A percentile compares a stretch with the other conserved stretches of the same genome.
These are phyloP conservation scores for Tetraneura akinire DNA, from an alignment of 1,140 invertebrate genomes.

Conservation along the genomic window DNA sequence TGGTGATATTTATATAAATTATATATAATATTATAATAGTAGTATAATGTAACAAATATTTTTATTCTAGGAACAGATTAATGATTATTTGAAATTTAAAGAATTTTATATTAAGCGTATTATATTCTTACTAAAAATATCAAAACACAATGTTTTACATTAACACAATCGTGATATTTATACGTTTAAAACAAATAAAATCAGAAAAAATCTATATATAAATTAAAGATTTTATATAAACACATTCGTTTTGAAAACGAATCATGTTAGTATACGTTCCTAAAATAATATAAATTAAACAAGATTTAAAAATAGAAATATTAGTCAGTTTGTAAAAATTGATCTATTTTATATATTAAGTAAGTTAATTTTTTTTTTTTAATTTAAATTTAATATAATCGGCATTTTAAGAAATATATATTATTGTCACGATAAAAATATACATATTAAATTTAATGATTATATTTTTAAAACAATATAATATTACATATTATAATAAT, in stretches of 20 bases:
- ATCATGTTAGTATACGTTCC: constrained; percentile 24
- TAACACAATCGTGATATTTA: background rate
- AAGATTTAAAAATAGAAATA: background rate
- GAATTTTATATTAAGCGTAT: background rate
- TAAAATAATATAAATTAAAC: constrained; percentile 11
- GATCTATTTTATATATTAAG: background rate
- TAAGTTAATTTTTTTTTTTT: background rate
- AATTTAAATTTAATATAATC: background rate
- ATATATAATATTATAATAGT: constrained; percentile 40
- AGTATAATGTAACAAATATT: constrained; percentile 22
- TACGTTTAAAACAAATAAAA: constrained; percentile 30
- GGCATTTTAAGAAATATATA: background rate
- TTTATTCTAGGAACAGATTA: constrained; percentile 23
- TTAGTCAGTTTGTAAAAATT: constrained; percentile 2
- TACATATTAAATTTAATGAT: too few species aligned
- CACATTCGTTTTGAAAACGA: constrained; percentile 4
- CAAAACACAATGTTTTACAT: background rate
- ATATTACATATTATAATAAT: too few species aligned
- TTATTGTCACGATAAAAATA: too few species aligned
- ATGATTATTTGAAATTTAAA: background rate
- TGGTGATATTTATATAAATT: constrained; percentile 49
- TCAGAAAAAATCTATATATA: constrained; percentile 45
- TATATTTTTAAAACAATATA: too few species aligned
- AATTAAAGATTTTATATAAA: constrained; percentile 13
- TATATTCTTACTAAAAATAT: background rate